phyloP scores from a whole-genome alignment of 2,797 vertebrate species.

The Pantherophis alleghaniensis region DNA sequence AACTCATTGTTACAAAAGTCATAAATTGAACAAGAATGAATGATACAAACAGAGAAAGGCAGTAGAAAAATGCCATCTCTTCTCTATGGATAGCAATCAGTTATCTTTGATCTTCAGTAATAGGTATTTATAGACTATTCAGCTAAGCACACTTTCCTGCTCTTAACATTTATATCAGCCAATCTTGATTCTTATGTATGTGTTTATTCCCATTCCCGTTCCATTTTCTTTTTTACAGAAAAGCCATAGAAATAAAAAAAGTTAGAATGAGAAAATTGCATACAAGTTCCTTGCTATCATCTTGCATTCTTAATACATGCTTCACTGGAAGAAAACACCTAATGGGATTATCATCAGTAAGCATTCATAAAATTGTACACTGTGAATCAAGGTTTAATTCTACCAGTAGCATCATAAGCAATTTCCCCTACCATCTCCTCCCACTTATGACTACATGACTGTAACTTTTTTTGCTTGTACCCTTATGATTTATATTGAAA shows the following conservation, averaged over 20 bases:
- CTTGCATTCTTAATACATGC: neutral
- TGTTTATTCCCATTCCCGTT: neutral
- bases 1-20: neutral
- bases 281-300: neutral
- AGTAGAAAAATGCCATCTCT: neutral
- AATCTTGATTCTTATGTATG: neutral
- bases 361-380: no score
- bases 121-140: neutral
- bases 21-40: neutral
- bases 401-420: neutral
- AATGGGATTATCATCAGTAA: neutral
- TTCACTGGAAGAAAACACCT: neutral
- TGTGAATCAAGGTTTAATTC: neutral
- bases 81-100: neutral
- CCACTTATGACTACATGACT: no score
- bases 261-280: neutral
- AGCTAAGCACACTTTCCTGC: neutral
- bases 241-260: neutral
- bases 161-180: neutral
- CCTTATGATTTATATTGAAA: no score
- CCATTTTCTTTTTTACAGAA: neutral
- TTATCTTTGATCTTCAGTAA: neutral
- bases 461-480: no score
- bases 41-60: neutral
- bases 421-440: neutral